These are phyloP conservation scores for Balaeniceps rex DNA, from an alignment of 2,113 vertebrate species.

Conservation along the genomic window DNA sequence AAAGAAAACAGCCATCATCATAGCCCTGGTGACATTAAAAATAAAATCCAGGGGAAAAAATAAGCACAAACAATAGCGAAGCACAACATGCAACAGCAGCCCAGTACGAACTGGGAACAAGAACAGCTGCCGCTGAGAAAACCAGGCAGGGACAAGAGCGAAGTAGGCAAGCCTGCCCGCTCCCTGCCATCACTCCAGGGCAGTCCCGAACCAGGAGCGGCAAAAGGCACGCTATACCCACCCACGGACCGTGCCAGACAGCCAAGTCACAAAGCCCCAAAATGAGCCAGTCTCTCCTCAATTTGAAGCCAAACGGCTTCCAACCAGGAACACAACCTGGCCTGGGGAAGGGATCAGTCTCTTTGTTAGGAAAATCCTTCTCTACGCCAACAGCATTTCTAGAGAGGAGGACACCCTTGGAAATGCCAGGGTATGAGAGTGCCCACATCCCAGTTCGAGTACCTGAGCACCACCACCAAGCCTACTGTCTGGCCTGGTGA, in stretches of 20 bases:
- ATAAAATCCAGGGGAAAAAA: neutral
- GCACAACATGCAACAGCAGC: neutral
- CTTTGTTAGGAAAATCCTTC: neutral
- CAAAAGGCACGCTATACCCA: neutral
- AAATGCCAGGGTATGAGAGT: neutral
- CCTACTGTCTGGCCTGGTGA: neutral
- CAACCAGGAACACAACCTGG: neutral
- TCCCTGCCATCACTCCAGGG: neutral
- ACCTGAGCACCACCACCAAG: neutral
- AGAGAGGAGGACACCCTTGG: neutral
- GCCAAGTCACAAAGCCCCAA: neutral
- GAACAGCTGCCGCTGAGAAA: neutral
- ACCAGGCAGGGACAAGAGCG: fast-evolving
- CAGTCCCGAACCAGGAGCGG: fast-evolving
- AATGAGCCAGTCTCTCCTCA: neutral
- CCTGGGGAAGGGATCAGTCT: neutral
- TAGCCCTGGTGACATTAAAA: neutral
- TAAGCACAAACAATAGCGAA: neutral
- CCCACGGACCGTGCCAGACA: fast-evolving
- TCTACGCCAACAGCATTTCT: neutral
- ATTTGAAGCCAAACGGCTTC: neutral
- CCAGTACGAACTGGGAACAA: neutral
- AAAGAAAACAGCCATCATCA: conserved; percentile 25
- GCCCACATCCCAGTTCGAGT: neutral
- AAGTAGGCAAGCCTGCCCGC: neutral